Base-by-base conservation (phyloP, 2,113 vertebrate species). In the Melanocharis versteri region DNA sequence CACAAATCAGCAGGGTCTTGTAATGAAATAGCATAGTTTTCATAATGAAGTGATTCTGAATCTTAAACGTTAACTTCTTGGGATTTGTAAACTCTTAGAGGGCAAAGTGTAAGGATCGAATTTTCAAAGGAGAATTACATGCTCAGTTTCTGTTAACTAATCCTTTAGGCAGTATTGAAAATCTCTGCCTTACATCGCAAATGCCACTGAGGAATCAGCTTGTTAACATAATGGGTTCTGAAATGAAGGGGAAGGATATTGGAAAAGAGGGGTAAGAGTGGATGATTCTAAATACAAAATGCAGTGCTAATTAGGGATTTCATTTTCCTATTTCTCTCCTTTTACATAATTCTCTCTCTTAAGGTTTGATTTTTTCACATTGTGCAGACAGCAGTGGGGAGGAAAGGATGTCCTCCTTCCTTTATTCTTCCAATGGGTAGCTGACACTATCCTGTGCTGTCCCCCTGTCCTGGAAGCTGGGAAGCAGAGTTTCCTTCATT, bases 61-160 rank as follows among this genome's bases (percentile, higher is more conserved):
- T 76, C 72, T 82, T 77, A 82, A 91, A 61, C 0, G 1, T 71
- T 68, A 48, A 89, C 18, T 84, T 64, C 48, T 35, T 89, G 57
- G 77, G 87, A 84, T 89, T 89, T 93, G 66, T 85, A 92, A 95
- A 79, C 65, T 84, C 65, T 93, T 87, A 65, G 15, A 89, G 57
- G 44, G 72, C 18, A 89, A 91, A 95, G 53, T 84, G 37, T 61
- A 79, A 94, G 48, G 71, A 78, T 61, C 17, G 11, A 75, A 68
- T 91, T 84, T 95, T 82, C 89, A 87, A 91, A 94, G 70, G 45
- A 65, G 83, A 85, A 76, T 85, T 87, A 72, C 54, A 61, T 71
- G 31, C 31, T 82, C 17, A 65, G 21, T 69, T 95, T 91, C 81
- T 91, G 37, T 76, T 89, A 87, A 64, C 53, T 60, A 82, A 71